A percentile compares a stretch with the other conserved stretches of the same genome.
Evolutionary conservation across 2,113 vertebrate species (phyloP).

Genomic region (Psephotus haematonotus): DNA sequence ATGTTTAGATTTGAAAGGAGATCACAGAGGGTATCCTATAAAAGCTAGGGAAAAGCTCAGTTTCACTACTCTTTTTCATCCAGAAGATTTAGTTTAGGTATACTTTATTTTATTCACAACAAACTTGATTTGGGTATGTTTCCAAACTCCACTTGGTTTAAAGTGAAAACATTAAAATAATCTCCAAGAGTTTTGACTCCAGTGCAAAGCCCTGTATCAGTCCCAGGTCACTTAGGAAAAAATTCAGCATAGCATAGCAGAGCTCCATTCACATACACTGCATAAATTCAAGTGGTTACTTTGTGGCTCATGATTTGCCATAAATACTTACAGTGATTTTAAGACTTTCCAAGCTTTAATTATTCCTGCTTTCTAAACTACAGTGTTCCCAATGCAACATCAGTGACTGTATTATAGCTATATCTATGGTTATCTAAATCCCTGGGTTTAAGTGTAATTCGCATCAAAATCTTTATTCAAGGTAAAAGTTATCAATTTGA

Average conservation of each 20-base stretch:
- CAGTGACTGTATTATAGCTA: not conserved
- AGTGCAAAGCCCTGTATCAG: not conserved
- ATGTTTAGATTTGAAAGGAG: not conserved
- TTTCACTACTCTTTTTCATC: not conserved
- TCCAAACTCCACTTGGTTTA: not conserved
- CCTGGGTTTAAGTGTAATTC: not conserved
- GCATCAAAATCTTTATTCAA: constrained; percentile 2
- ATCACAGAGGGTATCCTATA: not conserved
- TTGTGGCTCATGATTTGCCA: constrained; percentile 30
- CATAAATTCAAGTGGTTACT: not conserved
- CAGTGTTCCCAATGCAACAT: not conserved
- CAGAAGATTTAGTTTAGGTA: not conserved
- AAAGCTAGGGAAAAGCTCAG: not conserved
- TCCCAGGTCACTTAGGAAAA: not conserved
- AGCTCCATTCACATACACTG: not conserved
- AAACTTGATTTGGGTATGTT: not conserved
- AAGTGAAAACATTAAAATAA: not conserved
- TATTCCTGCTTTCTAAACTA: not conserved
- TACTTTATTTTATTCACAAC: not conserved
- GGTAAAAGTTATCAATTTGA: constrained; percentile 15
- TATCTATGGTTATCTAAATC: not conserved
- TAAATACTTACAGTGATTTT: not conserved
- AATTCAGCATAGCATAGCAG: not conserved
- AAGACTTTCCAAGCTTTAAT: not conserved
- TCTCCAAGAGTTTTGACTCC: not conserved